Conservation (phyloP, 2,113 vertebrate species). For the Oreochromis spilurus region DNA sequence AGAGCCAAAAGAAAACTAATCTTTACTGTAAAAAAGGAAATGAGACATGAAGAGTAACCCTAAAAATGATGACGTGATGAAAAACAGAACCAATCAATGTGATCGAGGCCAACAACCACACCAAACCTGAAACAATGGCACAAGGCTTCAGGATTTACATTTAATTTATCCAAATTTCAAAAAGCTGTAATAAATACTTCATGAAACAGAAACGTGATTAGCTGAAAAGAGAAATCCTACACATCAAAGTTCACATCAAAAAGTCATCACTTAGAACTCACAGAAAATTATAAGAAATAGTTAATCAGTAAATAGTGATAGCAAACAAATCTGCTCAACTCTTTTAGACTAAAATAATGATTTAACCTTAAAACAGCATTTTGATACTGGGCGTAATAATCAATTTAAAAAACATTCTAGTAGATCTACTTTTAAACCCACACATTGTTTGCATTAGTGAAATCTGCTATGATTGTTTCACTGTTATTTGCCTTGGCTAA, state of each 20-base stretch:
- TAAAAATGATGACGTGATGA: not conserved
- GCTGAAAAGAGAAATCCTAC: not conserved
- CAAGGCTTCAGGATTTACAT: not conserved
- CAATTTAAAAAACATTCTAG: not conserved
- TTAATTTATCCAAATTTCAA: not conserved
- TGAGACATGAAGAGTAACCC: not conserved
- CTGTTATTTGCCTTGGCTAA: not conserved
- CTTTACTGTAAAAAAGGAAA: not conserved
- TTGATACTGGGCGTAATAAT: not conserved
- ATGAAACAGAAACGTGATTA: not conserved
- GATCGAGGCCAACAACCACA: not conserved
- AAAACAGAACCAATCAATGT: not conserved
- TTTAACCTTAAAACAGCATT: not conserved
- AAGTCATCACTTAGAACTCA: not conserved
- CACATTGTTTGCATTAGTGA: not conserved
- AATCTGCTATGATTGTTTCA: not conserved
- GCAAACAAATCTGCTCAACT: not conserved
- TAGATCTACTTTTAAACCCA: not conserved
- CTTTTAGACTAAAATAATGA: not conserved
- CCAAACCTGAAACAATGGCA: not conserved
- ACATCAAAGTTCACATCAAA: not conserved
- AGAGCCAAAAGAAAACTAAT: not conserved
- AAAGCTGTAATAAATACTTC: not conserved
- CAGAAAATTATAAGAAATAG: not conserved
- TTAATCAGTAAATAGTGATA: not conserved